A percentile compares a stretch with the other conserved stretches of the same genome.
Evolutionary conservation across 2,797 vertebrate species (phyloP).

Genomic region (Centropyge bicolor): DNA sequence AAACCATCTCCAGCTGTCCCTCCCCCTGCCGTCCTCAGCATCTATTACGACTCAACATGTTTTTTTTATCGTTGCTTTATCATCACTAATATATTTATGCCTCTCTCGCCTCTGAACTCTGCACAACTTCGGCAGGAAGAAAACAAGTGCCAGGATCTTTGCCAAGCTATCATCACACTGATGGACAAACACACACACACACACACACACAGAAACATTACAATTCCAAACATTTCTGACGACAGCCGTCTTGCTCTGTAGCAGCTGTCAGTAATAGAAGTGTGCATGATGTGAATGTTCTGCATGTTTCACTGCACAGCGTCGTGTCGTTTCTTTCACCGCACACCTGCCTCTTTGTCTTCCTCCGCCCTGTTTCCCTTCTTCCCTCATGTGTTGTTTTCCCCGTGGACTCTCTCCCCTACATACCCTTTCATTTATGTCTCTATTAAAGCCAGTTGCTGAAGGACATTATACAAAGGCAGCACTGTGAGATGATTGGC

Average conservation of each 20-base stretch:
- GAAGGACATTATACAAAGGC: slow-evolving; percentile 75
- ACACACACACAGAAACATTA: neutral
- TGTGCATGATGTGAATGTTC: slow-evolving; percentile 42
- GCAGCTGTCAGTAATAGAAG: slow-evolving; percentile 39
- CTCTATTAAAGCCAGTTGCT: slow-evolving; percentile 72
- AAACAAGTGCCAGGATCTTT: slow-evolving; percentile 30
- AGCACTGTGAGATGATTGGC: slow-evolving; percentile 75
- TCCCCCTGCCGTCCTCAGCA: slow-evolving; percentile 13
- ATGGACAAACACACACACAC: neutral
- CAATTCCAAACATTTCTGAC: neutral
- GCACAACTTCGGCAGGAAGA: slow-evolving; percentile 47
- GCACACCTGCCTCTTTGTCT: slow-evolving; percentile 61
- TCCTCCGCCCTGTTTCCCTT: slow-evolving; percentile 31
- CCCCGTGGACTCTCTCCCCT: slow-evolving; percentile 25
- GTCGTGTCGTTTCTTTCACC: slow-evolving; percentile 37
- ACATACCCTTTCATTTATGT: slow-evolving; percentile 49
- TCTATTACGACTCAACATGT: slow-evolving; percentile 22
- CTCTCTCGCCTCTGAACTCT: slow-evolving; percentile 51
- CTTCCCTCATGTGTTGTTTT: slow-evolving; percentile 16
- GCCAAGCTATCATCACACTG: slow-evolving; percentile 30
- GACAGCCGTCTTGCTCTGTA: neutral
- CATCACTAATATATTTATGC: no score
- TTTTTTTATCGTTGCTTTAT: neutral
- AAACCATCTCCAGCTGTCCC: neutral
- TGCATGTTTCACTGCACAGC: slow-evolving; percentile 15